Conservation (phyloP, 1,140 invertebrate genomes). For the Glossosoma conforme region DNA sequence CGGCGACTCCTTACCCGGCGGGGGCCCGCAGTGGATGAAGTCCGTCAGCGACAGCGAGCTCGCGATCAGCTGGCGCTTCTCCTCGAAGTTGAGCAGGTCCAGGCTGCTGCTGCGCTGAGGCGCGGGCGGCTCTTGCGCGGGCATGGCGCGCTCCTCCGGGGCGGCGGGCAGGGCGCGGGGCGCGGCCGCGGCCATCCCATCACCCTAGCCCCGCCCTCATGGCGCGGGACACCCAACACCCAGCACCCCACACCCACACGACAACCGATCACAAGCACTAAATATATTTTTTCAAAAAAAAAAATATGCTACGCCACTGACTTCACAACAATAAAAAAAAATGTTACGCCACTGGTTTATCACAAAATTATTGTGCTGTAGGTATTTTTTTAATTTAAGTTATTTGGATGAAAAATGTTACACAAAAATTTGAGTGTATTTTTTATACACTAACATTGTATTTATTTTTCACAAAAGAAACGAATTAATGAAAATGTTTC, state of each 20-base stretch:
- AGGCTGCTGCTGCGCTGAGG: constrained; percentile 76
- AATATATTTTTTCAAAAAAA: too few species aligned
- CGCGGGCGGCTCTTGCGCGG: constrained; percentile 32
- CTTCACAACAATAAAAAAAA: too few species aligned
- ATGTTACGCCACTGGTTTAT: too few species aligned
- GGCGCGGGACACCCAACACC: constrained; percentile 30
- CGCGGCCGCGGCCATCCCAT: constrained; percentile 35
- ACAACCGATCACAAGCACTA: too few species aligned
- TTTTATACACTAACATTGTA: too few species aligned
- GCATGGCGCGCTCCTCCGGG: constrained; percentile 37
- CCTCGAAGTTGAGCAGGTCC: constrained; percentile 86
- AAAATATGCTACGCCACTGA: too few species aligned
- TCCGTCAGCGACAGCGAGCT: constrained; percentile 81
- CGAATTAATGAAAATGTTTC: too few species aligned
- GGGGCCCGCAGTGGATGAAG: constrained; percentile 68
- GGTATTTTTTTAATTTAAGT: too few species aligned
- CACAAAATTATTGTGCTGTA: too few species aligned
- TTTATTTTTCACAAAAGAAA: too few species aligned
- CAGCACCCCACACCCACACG: constrained; percentile 17
- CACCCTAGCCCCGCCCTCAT: constrained; percentile 17
- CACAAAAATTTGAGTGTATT: too few species aligned
- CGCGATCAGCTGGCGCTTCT: constrained; percentile 82
- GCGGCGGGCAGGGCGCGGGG: constrained; percentile 42
- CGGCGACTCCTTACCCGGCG: constrained; percentile 54
- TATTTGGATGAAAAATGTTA: too few species aligned